Percentiles rank a stretch among this genome's conserved stretches.
Conservation (phyloP, 1,140 invertebrate species). For the Caenorhabditis brenneri region DNA sequence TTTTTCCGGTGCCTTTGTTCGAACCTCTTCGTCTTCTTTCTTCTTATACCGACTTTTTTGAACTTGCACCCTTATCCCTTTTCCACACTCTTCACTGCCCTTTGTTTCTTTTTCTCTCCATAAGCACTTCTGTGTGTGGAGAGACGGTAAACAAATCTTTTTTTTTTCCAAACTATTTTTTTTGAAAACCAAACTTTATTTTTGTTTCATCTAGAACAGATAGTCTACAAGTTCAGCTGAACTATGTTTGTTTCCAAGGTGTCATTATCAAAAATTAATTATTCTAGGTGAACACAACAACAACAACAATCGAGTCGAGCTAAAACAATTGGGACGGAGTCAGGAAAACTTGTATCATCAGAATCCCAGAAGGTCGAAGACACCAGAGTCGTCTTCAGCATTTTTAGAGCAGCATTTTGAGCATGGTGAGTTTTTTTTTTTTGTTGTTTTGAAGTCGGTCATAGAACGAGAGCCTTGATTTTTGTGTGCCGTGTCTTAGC, state of each 20-base stretch:
- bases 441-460: not conserved
- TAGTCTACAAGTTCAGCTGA: too few relatives aligned
- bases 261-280: not conserved
- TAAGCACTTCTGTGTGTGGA: not conserved
- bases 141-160: not conserved
- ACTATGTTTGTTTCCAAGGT: too few relatives aligned
- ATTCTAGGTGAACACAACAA: not conserved
- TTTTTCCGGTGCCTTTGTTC: too few relatives aligned
- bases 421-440: not conserved
- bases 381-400: not conserved
- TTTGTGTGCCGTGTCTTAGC: too few relatives aligned
- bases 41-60: too few relatives aligned
- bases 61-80: not conserved
- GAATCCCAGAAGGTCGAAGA: not conserved
- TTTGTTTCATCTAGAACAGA: not conserved
- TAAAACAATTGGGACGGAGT: not conserved
- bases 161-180: not conserved
- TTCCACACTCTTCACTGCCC: not conserved
- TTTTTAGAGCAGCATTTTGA: not conserved
- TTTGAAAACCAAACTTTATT: not conserved
- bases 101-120: slow-evolving; percentile 3
- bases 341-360: not conserved
- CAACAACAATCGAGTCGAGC: not conserved
- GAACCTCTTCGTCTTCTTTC: too few relatives aligned
- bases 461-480: too few relatives aligned